Evolutionary conservation across 2,113 vertebrate species (phyloP).

Genomic region (Chascanopsetta lugubris): DNA sequence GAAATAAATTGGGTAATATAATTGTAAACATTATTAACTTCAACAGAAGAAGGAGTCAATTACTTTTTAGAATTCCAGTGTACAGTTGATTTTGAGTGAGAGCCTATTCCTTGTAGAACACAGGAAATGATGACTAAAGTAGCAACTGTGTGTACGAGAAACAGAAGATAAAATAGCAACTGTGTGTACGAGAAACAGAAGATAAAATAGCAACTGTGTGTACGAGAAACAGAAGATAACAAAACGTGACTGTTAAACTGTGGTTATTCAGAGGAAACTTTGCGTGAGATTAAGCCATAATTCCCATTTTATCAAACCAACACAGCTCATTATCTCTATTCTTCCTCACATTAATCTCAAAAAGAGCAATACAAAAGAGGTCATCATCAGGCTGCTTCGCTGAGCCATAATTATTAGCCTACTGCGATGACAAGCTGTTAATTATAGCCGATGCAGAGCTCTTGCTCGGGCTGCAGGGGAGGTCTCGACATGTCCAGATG

Average conservation of each 20-base stretch:
- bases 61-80: neutral
- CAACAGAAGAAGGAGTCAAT: too few relatives aligned
- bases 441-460: constrained; percentile 45
- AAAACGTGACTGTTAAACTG: neutral
- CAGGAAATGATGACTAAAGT: constrained; percentile 6
- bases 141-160: constrained; percentile 5
- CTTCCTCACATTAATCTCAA: neutral
- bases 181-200: neutral
- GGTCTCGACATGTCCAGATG: constrained; percentile 53
- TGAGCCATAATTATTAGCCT: constrained; percentile 19
- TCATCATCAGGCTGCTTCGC: neutral
- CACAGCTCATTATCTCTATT: neutral
- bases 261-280: neutral
- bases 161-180: neutral
- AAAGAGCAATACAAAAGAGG: constrained; percentile 10
- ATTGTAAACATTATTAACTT: neutral
- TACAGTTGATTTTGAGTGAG: neutral
- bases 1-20: neutral
- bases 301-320: neutral
- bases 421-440: constrained; percentile 40
- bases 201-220: constrained; percentile 3
- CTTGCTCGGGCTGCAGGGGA: constrained; percentile 34
- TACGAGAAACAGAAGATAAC: neutral
- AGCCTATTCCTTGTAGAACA: neutral
- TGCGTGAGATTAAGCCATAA: neutral